These are phyloP conservation scores for Polia nebulosa DNA, from an alignment of 2,888 invertebrate species.

Conservation along the genomic window DNA sequence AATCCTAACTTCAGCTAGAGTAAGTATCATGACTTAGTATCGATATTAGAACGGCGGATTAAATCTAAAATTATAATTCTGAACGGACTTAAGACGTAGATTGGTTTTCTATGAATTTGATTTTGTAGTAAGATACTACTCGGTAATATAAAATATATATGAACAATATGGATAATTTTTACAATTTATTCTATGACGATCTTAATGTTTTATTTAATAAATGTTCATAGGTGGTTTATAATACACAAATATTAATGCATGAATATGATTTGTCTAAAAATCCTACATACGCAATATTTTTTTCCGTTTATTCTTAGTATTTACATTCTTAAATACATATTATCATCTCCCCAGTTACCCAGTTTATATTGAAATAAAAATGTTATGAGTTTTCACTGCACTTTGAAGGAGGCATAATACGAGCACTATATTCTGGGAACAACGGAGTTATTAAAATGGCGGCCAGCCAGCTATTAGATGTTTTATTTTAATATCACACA, in stretches of 20 bases:
- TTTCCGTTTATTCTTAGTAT: too few relatives aligned
- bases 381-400: conserved; percentile 6
- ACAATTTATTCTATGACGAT: not conserved
- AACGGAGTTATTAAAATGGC: conserved; percentile 53
- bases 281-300: not conserved
- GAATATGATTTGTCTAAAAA: not conserved
- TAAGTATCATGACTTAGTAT: conserved; percentile 24
- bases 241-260: not conserved
- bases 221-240: too few relatives aligned
- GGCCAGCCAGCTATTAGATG: conserved; percentile 44
- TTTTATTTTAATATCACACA: conserved; percentile 54
- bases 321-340: too few relatives aligned
- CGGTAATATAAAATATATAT: too few relatives aligned
- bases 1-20: conserved; percentile 2
- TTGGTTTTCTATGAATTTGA: not conserved
- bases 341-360: too few relatives aligned
- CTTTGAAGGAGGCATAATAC: conserved; percentile 18
- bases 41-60: conserved; percentile 3
- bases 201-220: not conserved
- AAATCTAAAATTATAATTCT: conserved; percentile 19
- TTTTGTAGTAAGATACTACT: too few relatives aligned
- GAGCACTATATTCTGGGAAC: conserved; percentile 11
- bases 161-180: too few relatives aligned
- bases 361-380: not conserved
- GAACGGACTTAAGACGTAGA: not conserved